A percentile compares a stretch with the other conserved stretches of the same genome.
phyloP scores from a whole-genome alignment of 2,888 invertebrate genomes.

The Plebejus anna region DNA sequence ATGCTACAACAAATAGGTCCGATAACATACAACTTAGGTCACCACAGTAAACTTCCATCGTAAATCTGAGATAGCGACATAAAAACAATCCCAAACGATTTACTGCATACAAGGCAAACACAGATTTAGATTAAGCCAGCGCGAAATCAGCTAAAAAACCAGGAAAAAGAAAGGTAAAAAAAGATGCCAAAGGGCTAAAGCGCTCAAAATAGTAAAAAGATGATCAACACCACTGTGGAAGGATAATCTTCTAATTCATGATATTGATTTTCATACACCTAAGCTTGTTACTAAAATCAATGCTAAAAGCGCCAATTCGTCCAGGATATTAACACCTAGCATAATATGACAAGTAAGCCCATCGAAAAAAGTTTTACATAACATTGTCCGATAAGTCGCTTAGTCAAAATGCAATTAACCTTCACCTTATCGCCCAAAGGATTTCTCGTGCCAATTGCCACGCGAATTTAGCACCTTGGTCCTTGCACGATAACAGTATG shows the following conservation, averaged over 20 bases:
- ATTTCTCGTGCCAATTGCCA: slow-evolving; percentile 5
- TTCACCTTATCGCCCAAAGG: slow-evolving; percentile 60
- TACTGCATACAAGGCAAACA: slow-evolving; percentile 30
- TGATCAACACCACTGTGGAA: neutral
- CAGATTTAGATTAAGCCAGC: slow-evolving; percentile 10
- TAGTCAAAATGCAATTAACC: slow-evolving; percentile 50
- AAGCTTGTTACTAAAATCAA: neutral
- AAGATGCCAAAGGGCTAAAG: neutral
- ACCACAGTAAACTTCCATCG: slow-evolving; percentile 54
- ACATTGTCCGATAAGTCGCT: slow-evolving; percentile 24
- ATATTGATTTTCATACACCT: neutral
- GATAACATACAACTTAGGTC: slow-evolving; percentile 44
- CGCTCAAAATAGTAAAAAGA: too few relatives aligned
- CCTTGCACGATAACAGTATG: slow-evolving; percentile 11
- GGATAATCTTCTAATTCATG: neutral
- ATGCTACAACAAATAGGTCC: slow-evolving; percentile 45
- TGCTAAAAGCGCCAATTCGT: neutral
- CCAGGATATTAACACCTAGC: neutral
- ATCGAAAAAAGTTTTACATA: neutral
- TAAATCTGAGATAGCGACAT: slow-evolving; percentile 45
- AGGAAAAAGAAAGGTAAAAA: neutral
- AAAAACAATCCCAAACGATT: slow-evolving; percentile 29
- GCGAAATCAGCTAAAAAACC: neutral
- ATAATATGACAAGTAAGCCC: neutral
- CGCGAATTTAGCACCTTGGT: neutral